These are phyloP conservation scores for Premnoplex brunnescens DNA, from an alignment of 2,797 vertebrate species.

Conservation along the genomic window DNA sequence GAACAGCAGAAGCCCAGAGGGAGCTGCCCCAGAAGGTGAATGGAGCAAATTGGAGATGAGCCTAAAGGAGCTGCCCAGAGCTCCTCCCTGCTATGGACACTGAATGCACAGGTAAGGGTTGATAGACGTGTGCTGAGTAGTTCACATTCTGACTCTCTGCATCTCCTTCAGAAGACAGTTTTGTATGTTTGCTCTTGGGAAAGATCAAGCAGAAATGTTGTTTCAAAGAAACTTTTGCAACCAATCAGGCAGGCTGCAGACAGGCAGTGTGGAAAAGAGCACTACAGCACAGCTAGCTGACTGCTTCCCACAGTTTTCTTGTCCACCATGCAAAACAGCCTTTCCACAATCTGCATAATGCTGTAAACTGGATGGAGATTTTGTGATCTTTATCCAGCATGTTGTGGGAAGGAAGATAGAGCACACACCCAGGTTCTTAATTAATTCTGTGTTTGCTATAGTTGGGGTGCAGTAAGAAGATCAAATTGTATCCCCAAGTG, in stretches of 20 bases:
- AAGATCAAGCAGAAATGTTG: not conserved
- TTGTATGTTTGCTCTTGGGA: not conserved
- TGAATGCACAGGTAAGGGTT: not conserved
- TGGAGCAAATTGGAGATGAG: not conserved
- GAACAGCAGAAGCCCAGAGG: not conserved
- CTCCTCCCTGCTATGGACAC: not conserved
- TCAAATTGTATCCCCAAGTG: not conserved
- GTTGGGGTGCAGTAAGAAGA: not conserved
- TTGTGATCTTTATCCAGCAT: not conserved
- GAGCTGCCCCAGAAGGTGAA: not conserved
- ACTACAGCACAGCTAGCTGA: rapidly evolving
- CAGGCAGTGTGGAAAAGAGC: not conserved
- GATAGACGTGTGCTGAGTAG: not conserved
- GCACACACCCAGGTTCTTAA: not conserved
- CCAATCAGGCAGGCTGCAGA: not conserved
- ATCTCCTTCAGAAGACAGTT: not conserved
- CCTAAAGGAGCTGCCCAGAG: not conserved
- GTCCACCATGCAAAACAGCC: not conserved
- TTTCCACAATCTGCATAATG: not conserved
- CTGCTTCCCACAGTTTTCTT: not conserved
- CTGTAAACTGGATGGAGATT: not conserved
- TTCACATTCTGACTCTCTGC: not conserved
- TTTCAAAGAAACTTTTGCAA: not conserved
- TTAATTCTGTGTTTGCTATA: not conserved
- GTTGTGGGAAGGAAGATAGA: not conserved